Evolutionary conservation across 2,113 vertebrate genomes (phyloP).

Genomic region (Pungitius pungitius): DNA sequence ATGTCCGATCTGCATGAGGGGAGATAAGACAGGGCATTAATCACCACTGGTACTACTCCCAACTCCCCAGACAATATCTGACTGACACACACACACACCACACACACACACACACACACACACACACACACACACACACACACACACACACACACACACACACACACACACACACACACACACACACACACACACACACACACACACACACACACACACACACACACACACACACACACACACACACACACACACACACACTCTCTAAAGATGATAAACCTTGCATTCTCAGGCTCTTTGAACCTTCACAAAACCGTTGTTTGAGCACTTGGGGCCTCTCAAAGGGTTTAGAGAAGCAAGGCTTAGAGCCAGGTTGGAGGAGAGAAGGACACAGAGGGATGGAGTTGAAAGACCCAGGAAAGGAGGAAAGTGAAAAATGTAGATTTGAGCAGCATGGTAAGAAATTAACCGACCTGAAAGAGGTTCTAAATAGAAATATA

Average conservation of each 20-base stretch:
- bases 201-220: conserved; percentile 35
- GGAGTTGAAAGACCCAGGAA: conserved; percentile 22
- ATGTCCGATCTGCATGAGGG: conserved; percentile 50
- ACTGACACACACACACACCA: conserved; percentile 28
- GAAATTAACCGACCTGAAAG: conserved; percentile 48
- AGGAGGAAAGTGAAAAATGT: conserved; percentile 38
- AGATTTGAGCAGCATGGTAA: conserved; percentile 35
- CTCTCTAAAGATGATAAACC: conserved; percentile 18
- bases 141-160: conserved; percentile 31
- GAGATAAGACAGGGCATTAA: conserved; percentile 52
- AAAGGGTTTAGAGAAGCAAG: conserved; percentile 29
- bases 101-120: conserved; percentile 32
- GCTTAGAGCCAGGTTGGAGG: conserved; percentile 36
- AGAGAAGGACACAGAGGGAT: conserved; percentile 40
- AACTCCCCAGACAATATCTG: conserved; percentile 26
- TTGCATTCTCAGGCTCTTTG: conserved; percentile 23
- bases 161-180: conserved; percentile 34
- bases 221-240: conserved; percentile 34
- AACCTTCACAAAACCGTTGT: conserved; percentile 30
- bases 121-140: conserved; percentile 1
- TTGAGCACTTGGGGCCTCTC: conserved; percentile 46
- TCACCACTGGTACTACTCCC: conserved; percentile 35
- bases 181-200: background rate
- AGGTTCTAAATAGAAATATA: conserved; percentile 54
- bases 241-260: no score